Base-by-base conservation (phyloP, 2,888 invertebrate genomes). In the Boloria selene region DNA sequence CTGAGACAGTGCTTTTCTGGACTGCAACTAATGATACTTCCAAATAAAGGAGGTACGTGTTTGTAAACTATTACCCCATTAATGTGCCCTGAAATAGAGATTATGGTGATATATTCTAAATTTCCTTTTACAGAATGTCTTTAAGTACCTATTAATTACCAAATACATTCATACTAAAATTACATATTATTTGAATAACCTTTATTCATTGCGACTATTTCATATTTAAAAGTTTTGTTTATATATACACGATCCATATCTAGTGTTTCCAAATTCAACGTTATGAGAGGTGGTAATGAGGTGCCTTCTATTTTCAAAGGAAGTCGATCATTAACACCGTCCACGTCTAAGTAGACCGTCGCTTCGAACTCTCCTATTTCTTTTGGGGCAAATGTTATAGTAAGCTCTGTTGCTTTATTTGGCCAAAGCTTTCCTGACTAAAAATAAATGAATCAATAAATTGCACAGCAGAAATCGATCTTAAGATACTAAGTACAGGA, bases 351-450 rank as follows among this genome's bases (percentile, higher is more conserved):
- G 82, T 92, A 95, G 0, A 93, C 93, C 0, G 75, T 82, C n/a
- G 87, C 81, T 50, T 85, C 80, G 72, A 93, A 92, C 51, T 88
- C 86, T 13, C 93, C 93, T 58, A 93, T 89, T 74, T 84, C 83
- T 74, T 88, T 83, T 0, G 95, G 95, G 44, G 82, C 75, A 83
- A 95, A 95, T 62, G 91, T 88, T 67, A 95, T 80, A 0, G 85
- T 91, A 64, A 95, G 78, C 64, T 93, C 92, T 18, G 89, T 85
- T 4, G 82, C 74, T 75, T 92, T 92, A 61, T 93, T 91, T 0
- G 95, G 94, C 93, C 94, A 94, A 38, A 95, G 79, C 74, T 93
- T 90, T 22, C 94, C 95, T 69, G 82, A 83, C 95, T 95, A 77
- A 68, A 78, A 79, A 68, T 54, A 61, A 64, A 61, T 51, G 13